Base-by-base conservation (phyloP, 1,140 invertebrate species). In the Cepaea nemoralis region DNA sequence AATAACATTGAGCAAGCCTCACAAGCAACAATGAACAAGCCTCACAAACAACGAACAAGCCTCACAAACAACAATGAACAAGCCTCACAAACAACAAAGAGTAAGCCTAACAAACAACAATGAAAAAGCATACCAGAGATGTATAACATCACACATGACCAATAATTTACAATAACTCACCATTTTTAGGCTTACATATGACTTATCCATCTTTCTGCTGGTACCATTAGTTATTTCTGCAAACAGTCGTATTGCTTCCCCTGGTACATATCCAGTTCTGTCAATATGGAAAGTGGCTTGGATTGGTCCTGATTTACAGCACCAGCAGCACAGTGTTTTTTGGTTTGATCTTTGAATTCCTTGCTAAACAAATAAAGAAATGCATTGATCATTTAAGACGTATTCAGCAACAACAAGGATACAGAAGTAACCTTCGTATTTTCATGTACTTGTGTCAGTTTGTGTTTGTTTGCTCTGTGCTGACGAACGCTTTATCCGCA, bases 301-400 rank as follows among this genome's bases (percentile, higher is more conserved):
- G 27, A 88, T 87, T 24, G 87, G 87, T 40, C 86, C 87, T 1
- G 83, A 85, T 50, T 81, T 83, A 77, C 87, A 88, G 63, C 87
- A 88, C 73, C 82, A 59, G 63, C 87, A 88, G 75, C 87, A 88
- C 27, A 88, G 35, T 5, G 80, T 83, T 80, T 88, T 88, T 55
- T 81, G 55, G 39, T 86, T 83, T n/a, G 59, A 37, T n/a, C 24
- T 63, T 40, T 67, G 59, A 1, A 39, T 3, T 14, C 59, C 16
- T 67, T 79, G 59, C 77, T 67, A 39, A 69, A 77, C 37, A 50
- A 27, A 66, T 10, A n/a, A n/a, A n/a, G n/a, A n/a, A n/a, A n/a
- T n/a, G n/a, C n/a, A n/a, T n/a, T n/a, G n/a, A n/a, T n/a, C n/a
- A n/a, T n/a, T n/a, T n/a, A n/a, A n/a, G n/a, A n/a, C n/a, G n/a